Conservation (phyloP, 1,140 invertebrate species). For the Apocrypta bakeri region DNA sequence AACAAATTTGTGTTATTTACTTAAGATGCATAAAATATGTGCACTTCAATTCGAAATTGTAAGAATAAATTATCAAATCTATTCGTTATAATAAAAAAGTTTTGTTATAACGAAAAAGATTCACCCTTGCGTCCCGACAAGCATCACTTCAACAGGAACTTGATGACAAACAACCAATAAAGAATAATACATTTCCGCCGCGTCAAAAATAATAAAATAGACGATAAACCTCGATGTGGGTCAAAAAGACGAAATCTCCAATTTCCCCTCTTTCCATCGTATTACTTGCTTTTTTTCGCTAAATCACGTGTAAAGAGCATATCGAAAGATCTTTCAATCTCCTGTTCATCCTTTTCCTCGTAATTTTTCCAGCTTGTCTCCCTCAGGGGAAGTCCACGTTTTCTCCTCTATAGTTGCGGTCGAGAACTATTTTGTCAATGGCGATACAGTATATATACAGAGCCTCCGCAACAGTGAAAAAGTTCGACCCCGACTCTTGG, state of each 20-base stretch:
- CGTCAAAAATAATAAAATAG: background rate
- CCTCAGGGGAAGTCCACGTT: background rate
- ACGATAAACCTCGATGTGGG: background rate
- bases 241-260: background rate
- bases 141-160: too few relatives aligned
- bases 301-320: background rate
- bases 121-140: too few relatives aligned
- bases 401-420: background rate
- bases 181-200: background rate
- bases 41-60: too few relatives aligned
- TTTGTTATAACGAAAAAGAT: too few relatives aligned
- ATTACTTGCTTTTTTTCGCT: background rate
- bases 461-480: too few relatives aligned
- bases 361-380: background rate
- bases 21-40: too few relatives aligned
- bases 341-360: background rate
- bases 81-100: too few relatives aligned
- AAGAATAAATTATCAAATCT: too few relatives aligned
- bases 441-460: background rate
- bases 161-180: too few relatives aligned
- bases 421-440: slow-evolving; percentile 25
- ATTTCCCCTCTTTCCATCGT: background rate
- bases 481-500: too few relatives aligned
- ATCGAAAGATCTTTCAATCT: slow-evolving; percentile 26
- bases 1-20: too few relatives aligned